phyloP scores from a whole-genome alignment of 2,888 invertebrate genomes.

The Hybos culiciformis region DNA sequence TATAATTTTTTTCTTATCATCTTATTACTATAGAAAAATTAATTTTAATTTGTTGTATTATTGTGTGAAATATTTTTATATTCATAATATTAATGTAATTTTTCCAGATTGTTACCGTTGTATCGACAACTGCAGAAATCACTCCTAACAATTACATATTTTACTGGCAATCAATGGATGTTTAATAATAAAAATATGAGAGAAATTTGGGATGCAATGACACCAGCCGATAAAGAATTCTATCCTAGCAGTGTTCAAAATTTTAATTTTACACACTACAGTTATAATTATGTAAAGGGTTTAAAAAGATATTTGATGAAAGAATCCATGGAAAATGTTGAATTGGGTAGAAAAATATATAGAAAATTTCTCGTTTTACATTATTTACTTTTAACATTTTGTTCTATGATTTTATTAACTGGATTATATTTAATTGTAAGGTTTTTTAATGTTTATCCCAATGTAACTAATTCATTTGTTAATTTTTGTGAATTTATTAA shows the following conservation, averaged over 20 bases:
- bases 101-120: background rate
- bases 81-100: no score
- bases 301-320: background rate
- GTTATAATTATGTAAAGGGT: background rate
- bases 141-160: background rate
- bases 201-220: background rate
- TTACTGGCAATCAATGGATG: background rate
- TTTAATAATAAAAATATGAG: background rate
- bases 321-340: background rate
- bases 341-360: background rate
- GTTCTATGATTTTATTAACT: background rate
- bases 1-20: background rate
- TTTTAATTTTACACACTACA: constrained; percentile 2
- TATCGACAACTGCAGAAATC: background rate
- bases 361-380: background rate
- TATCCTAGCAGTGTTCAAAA: constrained; percentile 4
- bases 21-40: background rate
- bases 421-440: background rate
- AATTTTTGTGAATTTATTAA: background rate
- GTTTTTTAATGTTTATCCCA: no score
- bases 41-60: background rate
- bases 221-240: background rate
- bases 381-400: background rate
- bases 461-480: no score
- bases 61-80: background rate